Conservation (phyloP, 2,113 vertebrate genomes). For the Cavia porcellus region DNA sequence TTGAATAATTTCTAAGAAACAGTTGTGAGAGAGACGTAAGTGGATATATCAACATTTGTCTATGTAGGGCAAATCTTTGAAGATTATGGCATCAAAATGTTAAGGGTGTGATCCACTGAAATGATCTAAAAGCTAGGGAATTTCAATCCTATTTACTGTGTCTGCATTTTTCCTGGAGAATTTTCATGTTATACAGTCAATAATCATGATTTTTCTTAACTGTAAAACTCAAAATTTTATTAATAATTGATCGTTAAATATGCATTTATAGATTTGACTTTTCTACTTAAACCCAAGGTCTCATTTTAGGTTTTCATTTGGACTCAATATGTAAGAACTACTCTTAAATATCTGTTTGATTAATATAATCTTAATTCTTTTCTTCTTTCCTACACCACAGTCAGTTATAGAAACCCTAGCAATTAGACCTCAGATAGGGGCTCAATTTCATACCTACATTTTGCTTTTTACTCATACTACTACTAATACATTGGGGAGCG, state of each 20-base stretch:
- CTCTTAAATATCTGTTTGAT: not conserved
- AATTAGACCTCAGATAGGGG: not conserved
- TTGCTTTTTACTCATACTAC: not conserved
- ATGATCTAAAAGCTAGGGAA: not conserved
- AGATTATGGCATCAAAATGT: not conserved
- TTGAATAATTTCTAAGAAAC: not conserved
- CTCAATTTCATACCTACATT: not conserved
- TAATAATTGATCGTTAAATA: not conserved
- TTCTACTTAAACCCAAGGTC: not conserved
- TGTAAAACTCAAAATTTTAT: not conserved
- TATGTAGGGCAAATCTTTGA: not conserved
- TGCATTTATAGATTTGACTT: not conserved
- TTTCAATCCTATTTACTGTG: not conserved
- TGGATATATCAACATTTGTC: not conserved
- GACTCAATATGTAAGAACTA: not conserved
- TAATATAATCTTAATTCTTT: not conserved
- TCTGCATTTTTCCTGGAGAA: not conserved
- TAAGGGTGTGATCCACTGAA: not conserved
- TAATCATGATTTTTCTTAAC: not conserved
- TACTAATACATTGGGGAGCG: not conserved
- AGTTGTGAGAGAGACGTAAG: not conserved
- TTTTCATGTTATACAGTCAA: not conserved
- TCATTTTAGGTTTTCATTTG: conserved; percentile 32
- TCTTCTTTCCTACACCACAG: not conserved
- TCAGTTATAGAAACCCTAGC: not conserved